Evolutionary conservation across 2,888 invertebrate species (phyloP).

Genomic region (Chrysolina haemoptera): DNA sequence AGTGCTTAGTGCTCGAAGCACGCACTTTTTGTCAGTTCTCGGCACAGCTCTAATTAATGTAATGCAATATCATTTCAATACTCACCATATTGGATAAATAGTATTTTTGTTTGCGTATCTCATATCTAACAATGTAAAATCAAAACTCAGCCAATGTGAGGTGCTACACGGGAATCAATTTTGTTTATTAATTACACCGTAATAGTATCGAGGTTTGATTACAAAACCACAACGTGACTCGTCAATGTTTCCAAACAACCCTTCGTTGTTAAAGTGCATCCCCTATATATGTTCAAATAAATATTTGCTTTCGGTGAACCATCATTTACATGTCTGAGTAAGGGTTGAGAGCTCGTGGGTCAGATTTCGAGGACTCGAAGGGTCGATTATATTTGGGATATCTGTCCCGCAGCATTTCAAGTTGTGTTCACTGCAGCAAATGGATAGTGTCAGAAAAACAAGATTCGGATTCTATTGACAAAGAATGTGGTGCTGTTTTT

Average conservation of each 20-base stretch:
- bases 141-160: no score
- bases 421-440: background rate
- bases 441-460: background rate
- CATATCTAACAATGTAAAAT: no score
- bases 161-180: no score
- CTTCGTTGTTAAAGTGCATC: background rate
- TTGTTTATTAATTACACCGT: no score
- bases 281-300: slow-evolving; percentile 15
- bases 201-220: no score
- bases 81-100: no score
- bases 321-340: slow-evolving; percentile 16
- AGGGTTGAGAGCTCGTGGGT: background rate
- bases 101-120: no score
- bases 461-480: background rate
- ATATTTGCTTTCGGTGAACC: slow-evolving; percentile 13
- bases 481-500: background rate
- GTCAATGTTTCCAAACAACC: background rate
- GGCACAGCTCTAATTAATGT: no score
- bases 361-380: background rate
- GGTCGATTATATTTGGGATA: background rate
- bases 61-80: no score
- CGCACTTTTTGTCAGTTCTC: no score
- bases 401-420: background rate
- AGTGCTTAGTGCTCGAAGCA: slow-evolving; percentile 26
- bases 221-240: background rate